Base-by-base conservation (phyloP, 2,888 invertebrate species). In the Lepetodrilus schrolli region DNA sequence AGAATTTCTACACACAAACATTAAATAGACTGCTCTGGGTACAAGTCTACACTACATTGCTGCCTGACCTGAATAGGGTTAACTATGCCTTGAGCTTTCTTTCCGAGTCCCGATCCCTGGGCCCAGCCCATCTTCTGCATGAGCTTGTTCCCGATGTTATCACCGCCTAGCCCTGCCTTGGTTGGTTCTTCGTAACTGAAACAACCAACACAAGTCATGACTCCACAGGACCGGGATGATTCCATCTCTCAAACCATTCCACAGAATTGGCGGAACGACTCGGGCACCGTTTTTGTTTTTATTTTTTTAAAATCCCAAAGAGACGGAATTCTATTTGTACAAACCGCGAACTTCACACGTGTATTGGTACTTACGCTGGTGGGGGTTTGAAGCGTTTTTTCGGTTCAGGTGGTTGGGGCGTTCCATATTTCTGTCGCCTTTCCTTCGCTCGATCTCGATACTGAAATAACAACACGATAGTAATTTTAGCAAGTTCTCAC, bases 41-140 rank as follows among this genome's bases (percentile, higher is more conserved):
- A 38, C 13, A 38, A 38, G 13, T 8, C 7, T 38, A 38, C 7
- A n/a, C n/a, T n/a, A n/a, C n/a, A n/a, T n/a, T n/a, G n/a, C n/a
- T n/a, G 2, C 58, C 76, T 69, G 76, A 95, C 96, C 92, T 97
- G 96, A 79, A 98, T 96, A 66, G 98, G 98, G 71, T 95, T 95
- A 26, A 96, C 96, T 84, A 88, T 86, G 36, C 90, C 98, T 91
- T 99, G 98, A 88, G 96, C 96, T 71, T 94, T 93, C 89, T 95
- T 96, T 0, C 99, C 99, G 23, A 99, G 92, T 0, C 99, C 99
- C 92, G 96, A 94, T 0, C 99, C 99, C 89, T 97, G 97, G 4
- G 95, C 95, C 99, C 99, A 99, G 3, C 99, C 99, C 99, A 99
- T 99, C 91, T 97, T 97, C 91, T 99, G 97, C 79, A 99, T 91